phyloP scores from a whole-genome alignment of 2,888 invertebrate species.

The Heliconius ethilla region DNA sequence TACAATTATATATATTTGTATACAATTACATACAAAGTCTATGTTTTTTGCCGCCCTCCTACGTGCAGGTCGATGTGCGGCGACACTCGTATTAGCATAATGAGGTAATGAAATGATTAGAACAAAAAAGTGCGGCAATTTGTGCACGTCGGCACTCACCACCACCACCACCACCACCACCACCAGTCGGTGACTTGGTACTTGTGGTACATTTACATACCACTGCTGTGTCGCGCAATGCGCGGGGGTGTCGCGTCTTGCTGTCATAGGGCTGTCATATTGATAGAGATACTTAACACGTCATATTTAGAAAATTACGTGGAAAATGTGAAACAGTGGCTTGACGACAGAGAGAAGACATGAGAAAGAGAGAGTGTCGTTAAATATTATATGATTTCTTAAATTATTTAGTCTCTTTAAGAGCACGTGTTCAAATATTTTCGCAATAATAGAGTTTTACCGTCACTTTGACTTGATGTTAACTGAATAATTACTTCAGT shows the following conservation, averaged over 20 bases:
- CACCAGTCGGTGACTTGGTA: neutral
- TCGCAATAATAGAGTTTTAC: neutral
- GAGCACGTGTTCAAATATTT: neutral
- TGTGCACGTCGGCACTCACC: conserved; percentile 33
- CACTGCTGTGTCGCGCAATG: conserved; percentile 20
- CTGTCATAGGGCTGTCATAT: conserved; percentile 27
- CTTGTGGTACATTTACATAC: neutral
- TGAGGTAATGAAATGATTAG: conserved; percentile 37
- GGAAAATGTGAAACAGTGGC: neutral
- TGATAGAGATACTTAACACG: no score
- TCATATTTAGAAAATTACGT: no score
- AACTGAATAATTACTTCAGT: no score
- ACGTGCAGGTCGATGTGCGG: conserved; percentile 38
- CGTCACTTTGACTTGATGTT: no score
- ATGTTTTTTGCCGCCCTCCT: conserved; percentile 21
- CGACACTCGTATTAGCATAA: conserved; percentile 33
- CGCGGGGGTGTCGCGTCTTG: conserved; percentile 21
- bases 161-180: neutral
- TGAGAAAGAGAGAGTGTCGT: neutral
- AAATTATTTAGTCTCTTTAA: no score
- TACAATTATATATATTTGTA: neutral
- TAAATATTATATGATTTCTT: no score
- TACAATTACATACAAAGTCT: neutral
- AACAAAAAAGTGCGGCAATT: conserved; percentile 40
- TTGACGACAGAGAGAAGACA: neutral